Percentiles rank a stretch among this genome's conserved stretches.
These are phyloP conservation scores for Dicyrtoma fusca DNA, from an alignment of 2,888 invertebrate genomes.

Conservation along the genomic window DNA sequence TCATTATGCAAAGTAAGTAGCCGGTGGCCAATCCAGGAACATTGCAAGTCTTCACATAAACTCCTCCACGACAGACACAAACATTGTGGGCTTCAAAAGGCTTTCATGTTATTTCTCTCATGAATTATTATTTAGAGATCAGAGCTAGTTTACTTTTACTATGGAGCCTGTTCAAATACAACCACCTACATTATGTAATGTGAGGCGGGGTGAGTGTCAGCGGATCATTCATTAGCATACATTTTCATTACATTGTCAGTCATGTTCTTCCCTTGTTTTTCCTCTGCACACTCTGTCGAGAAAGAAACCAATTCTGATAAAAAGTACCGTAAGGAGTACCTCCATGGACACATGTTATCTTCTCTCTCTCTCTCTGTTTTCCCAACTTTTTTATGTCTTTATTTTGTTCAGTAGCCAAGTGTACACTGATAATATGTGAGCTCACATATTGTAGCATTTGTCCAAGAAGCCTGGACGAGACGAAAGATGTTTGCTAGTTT, in stretches of 20 bases:
- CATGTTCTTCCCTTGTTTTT: constrained; percentile 1
- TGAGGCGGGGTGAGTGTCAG: constrained; percentile 3
- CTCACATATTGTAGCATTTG: too few species aligned
- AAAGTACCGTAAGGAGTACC: too few species aligned
- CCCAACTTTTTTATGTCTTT: not conserved
- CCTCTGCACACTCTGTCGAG: not conserved
- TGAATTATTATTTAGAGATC: too few species aligned
- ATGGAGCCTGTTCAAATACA: too few species aligned
- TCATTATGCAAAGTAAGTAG: not conserved
- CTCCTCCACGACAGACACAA: not conserved
- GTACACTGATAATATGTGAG: too few species aligned
- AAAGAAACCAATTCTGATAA: constrained; percentile 4
- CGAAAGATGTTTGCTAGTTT: not conserved
- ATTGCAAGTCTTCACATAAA: not conserved
- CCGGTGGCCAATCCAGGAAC: constrained; percentile 1
- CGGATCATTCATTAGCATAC: not conserved
- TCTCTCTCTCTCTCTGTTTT: too few species aligned
- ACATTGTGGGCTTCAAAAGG: not conserved
- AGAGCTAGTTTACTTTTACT: too few species aligned
- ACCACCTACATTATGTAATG: not conserved
- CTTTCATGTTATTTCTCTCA: too few species aligned
- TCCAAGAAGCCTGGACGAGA: too few species aligned
- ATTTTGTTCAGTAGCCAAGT: constrained; percentile 5
- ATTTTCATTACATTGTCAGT: not conserved
- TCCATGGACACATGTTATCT: too few species aligned